A percentile compares a stretch with the other conserved stretches of the same genome.
These are phyloP conservation scores for Cossypha heuglini DNA, from an alignment of 2,797 vertebrate genomes.

Conservation along the genomic window DNA sequence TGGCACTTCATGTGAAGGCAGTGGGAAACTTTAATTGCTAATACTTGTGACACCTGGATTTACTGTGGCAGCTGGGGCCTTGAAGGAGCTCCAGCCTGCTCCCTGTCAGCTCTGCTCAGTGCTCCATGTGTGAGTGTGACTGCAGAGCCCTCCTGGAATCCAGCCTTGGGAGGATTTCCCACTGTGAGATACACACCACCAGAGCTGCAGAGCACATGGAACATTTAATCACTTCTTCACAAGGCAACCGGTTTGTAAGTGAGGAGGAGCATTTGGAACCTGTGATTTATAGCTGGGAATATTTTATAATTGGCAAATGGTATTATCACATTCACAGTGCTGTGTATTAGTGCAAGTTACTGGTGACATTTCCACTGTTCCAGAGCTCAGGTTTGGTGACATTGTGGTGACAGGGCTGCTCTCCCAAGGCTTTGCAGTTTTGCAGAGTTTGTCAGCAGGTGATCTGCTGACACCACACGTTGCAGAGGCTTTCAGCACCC, in stretches of 20 bases:
- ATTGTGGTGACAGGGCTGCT: not conserved
- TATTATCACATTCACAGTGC: accelerated
- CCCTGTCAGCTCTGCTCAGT: not conserved
- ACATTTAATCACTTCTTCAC: not conserved
- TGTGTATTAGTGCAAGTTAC: not conserved
- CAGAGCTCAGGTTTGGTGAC: not conserved
- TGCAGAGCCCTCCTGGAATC: not conserved
- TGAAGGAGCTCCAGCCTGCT: not conserved
- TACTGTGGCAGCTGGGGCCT: not conserved
- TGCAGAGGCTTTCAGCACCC: not conserved
- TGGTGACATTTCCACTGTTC: not conserved
- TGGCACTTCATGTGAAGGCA: not conserved
- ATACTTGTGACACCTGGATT: not conserved
- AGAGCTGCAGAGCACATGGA: not conserved
- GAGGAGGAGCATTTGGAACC: not conserved
- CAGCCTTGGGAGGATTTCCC: not conserved
- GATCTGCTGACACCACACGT: not conserved
- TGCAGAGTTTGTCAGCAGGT: not conserved
- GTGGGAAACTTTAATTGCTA: not conserved
- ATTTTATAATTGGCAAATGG: not conserved
- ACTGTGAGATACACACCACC: not conserved
- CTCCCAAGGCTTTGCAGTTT: not conserved
- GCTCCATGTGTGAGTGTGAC: not conserved
- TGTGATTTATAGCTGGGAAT: not conserved
- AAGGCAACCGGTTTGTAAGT: not conserved